phyloP scores from a whole-genome alignment of 2,113 vertebrate species.

The Nycticebus coucang region DNA sequence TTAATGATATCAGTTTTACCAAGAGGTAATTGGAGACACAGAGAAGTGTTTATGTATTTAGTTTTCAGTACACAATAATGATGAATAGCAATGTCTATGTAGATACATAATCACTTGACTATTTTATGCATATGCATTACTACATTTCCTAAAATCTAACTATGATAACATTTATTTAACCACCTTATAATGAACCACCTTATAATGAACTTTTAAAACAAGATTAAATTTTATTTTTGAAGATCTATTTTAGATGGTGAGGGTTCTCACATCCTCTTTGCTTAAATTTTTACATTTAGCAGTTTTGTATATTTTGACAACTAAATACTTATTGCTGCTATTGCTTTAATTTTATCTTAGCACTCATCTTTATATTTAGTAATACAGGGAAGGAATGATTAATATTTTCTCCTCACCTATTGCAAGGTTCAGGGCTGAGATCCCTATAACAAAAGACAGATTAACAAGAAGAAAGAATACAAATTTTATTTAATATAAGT shows the following conservation, averaged over 20 bases:
- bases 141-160: constrained; percentile 30
- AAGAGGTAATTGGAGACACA: background rate
- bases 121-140: background rate
- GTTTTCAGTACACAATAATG: background rate
- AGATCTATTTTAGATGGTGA: background rate
- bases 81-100: background rate
- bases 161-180: background rate
- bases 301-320: background rate
- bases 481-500: background rate
- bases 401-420: background rate
- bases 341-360: constrained; percentile 26
- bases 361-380: background rate
- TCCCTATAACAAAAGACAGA: background rate
- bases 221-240: constrained; percentile 10
- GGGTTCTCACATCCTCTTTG: background rate
- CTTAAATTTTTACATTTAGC: background rate
- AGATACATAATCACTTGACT: background rate
- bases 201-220: constrained; percentile 22
- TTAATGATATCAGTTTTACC: background rate
- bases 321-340: background rate
- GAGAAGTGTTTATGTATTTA: background rate
- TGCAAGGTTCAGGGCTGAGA: background rate
- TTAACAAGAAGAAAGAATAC: background rate
- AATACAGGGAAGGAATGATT: background rate
- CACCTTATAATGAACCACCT: background rate